phyloP scores from a whole-genome alignment of 2,113 vertebrate species.

The Hyaena hyaena region DNA sequence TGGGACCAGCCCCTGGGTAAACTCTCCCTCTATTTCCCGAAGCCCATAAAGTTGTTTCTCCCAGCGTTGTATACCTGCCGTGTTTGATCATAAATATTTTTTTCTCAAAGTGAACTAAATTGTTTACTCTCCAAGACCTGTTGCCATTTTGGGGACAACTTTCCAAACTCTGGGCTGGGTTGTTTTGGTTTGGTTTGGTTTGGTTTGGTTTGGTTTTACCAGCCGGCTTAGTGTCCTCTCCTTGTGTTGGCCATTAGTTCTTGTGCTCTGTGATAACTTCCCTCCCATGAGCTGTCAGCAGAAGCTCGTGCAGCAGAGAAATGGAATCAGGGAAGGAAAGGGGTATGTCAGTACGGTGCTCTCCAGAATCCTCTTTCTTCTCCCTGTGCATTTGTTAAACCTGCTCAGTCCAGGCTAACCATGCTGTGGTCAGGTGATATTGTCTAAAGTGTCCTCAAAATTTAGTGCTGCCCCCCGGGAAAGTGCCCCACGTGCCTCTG shows the following conservation, averaged over 20 bases:
- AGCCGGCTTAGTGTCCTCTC: neutral
- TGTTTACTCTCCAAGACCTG: constrained; percentile 25
- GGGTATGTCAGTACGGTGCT: accelerated
- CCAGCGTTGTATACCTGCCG: neutral
- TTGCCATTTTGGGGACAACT: neutral
- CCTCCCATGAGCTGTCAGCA: neutral
- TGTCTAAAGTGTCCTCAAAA: neutral
- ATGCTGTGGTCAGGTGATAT: neutral
- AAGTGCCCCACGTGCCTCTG: accelerated
- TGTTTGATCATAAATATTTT: constrained; percentile 40
- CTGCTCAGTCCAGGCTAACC: neutral
- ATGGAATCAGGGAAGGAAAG: accelerated
- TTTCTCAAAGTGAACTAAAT: constrained; percentile 49
- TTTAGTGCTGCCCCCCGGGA: neutral
- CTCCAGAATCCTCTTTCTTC: accelerated
- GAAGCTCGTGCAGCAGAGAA: neutral
- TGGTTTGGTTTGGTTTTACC: neutral
- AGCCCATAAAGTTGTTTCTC: constrained; percentile 35
- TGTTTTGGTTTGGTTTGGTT: too few relatives aligned
- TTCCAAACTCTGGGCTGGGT: neutral
- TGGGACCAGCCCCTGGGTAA: neutral
- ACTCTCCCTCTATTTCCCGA: neutral
- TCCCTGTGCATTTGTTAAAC: neutral
- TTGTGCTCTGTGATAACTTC: neutral
- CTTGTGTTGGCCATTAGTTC: neutral